A percentile compares a stretch with the other conserved stretches of the same genome.
Evolutionary conservation across 2,113 vertebrate species (phyloP).

Genomic region (Hippocampus comes): DNA sequence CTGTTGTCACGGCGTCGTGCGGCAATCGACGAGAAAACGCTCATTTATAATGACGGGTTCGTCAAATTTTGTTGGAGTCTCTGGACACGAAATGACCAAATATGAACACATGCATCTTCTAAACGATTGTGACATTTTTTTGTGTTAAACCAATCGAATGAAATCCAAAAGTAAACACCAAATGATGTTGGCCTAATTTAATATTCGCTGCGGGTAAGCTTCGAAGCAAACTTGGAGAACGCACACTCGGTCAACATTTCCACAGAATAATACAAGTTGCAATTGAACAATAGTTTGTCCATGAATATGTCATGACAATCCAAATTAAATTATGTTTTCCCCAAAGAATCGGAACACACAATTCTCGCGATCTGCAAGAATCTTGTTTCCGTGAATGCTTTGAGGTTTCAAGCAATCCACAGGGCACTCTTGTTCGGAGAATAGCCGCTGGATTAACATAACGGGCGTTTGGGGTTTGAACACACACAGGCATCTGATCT

Average conservation of each 20-base stretch:
- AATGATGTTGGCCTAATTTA: background rate
- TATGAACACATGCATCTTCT: background rate
- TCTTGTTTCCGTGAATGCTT: background rate
- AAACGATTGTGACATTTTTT: background rate
- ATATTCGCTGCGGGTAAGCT: background rate
- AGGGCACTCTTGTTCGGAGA: background rate
- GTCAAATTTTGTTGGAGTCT: no score
- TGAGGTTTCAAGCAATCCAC: background rate
- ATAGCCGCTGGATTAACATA: background rate
- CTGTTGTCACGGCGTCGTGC: no score
- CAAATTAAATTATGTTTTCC: background rate
- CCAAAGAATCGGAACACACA: background rate
- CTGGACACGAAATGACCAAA: no score
- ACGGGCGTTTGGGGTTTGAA: background rate
- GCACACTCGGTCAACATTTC: background rate
- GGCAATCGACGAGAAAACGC: no score
- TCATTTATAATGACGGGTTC: no score
- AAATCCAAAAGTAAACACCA: background rate
- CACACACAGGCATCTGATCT: constrained; percentile 1
- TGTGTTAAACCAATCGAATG: background rate
- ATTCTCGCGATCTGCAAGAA: background rate
- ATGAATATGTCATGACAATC: background rate
- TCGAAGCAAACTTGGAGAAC: background rate
- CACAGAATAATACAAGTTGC: background rate
- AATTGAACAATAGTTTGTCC: background rate